Base-by-base conservation (phyloP, 2,888 invertebrate genomes). In the Diaperis boleti region DNA sequence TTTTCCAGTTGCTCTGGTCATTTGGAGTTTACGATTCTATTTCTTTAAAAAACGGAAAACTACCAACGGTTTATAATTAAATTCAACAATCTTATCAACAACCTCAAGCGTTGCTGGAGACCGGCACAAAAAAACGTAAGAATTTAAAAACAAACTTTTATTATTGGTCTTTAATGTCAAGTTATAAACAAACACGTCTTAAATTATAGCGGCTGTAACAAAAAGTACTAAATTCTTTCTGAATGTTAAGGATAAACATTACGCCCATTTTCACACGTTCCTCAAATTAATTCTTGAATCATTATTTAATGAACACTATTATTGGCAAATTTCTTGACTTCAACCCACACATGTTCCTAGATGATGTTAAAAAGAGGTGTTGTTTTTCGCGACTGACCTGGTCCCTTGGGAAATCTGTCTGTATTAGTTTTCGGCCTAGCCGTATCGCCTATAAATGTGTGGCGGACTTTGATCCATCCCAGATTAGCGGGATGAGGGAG, bases 401-500 rank as follows among this genome's bases (percentile, higher is more conserved):
- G 31, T 45, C 65, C 33, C 65, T 18, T 33, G 62, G 65, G 65
- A 65, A 65, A 65, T 65, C 62, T 65, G 56, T 65, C 60, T 26
- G 62, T 60, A 65, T 65, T 65, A 65, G 65, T 65, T 62, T 62
- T 55, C 29, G 59, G 59, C 50, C 50, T 29, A 42, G 55, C 59
- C 54, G 47, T 63, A 65, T 65, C 56, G 62, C 18, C 54, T 57
- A 49, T 60, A 62, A 63, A 63, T 63, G 63, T 66, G 59, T 56
- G 60, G 29, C 60, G 41, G 63, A 64, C 57, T 65, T 64, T 64
- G 66, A 66, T 66, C 63, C 66, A 42, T 22, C 50, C 35, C 14
- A 59, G 66, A 66, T 66, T 66, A 66, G 61, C 64, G 26, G 59
- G 66, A 64, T 64, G 64, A 66, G 61, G 55, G 62, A 60, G 67